Evolutionary conservation across 2,113 vertebrate genomes (phyloP).

Genomic region (Neofelis nebulosa): DNA sequence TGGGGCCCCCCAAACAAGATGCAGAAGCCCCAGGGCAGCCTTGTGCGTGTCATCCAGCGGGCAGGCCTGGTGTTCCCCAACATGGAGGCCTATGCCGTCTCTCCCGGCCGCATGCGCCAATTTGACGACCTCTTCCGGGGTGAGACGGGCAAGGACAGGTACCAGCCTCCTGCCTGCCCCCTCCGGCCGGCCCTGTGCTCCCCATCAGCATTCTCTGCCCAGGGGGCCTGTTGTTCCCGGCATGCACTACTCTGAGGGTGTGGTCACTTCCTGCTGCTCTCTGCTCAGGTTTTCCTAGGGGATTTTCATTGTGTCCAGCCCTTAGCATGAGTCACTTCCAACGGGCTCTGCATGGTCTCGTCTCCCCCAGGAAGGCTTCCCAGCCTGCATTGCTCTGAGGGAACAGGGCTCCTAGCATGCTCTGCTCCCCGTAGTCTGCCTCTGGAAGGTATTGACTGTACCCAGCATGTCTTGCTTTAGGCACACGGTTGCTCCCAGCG

Average conservation of each 20-base stretch:
- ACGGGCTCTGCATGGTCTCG: background rate
- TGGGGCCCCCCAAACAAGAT: constrained; percentile 95
- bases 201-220: too few relatives aligned
- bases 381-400: background rate
- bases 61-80: constrained; percentile 90
- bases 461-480: constrained; percentile 1
- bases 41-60: constrained; percentile 93
- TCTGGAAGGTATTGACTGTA: background rate
- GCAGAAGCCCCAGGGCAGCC: constrained; percentile 88
- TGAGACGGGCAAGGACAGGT: constrained; percentile 97
- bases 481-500: background rate
- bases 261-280: background rate
- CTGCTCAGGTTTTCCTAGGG: background rate
- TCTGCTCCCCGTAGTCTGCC: background rate
- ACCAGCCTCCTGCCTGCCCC: constrained; percentile 17
- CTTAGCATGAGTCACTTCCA: background rate
- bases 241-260: background rate
- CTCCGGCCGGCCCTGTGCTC: background rate
- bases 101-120: constrained; percentile 91
- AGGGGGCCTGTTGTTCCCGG: background rate
- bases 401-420: background rate
- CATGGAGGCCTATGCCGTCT: constrained; percentile 90
- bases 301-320: background rate
- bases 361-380: background rate
- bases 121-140: constrained; percentile 94